A percentile compares a stretch with the other conserved stretches of the same genome.
Evolutionary conservation across 2,113 vertebrate species (phyloP).

Genomic region (Petrocephalus microphthalmus): DNA sequence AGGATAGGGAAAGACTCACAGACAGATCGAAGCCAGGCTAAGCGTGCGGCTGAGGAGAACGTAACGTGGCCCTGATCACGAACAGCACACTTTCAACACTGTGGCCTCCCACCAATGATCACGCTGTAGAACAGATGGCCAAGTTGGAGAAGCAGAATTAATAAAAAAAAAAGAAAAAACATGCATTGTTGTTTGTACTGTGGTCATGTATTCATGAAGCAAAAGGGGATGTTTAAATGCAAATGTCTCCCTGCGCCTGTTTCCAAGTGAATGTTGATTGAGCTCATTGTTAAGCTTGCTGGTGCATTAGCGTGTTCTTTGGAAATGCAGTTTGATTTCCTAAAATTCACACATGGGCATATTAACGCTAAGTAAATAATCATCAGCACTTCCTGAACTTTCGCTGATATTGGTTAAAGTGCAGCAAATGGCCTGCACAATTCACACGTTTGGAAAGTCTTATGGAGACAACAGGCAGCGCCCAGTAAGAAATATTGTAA

Average conservation of each 20-base stretch:
- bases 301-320: background rate
- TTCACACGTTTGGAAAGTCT: background rate
- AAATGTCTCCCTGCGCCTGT: background rate
- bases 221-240: slow-evolving; percentile 19
- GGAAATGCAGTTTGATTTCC: background rate
- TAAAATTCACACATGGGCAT: background rate
- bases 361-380: background rate
- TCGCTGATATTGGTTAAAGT: background rate
- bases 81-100: background rate
- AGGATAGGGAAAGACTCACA: background rate
- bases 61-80: background rate
- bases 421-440: background rate
- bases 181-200: background rate
- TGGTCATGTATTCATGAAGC: slow-evolving; percentile 16
- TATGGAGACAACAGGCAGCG: background rate
- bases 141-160: background rate
- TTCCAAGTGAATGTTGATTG: background rate
- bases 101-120: background rate
- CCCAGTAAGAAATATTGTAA: background rate
- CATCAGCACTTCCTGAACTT: background rate
- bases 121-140: slow-evolving; percentile 16
- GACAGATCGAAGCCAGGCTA: background rate
- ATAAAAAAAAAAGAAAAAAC: background rate
- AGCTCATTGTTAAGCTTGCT: background rate
- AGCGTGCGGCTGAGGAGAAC: background rate